These are phyloP conservation scores for Eupeodes luniger DNA, from an alignment of 2,888 invertebrate species.

Conservation along the genomic window DNA sequence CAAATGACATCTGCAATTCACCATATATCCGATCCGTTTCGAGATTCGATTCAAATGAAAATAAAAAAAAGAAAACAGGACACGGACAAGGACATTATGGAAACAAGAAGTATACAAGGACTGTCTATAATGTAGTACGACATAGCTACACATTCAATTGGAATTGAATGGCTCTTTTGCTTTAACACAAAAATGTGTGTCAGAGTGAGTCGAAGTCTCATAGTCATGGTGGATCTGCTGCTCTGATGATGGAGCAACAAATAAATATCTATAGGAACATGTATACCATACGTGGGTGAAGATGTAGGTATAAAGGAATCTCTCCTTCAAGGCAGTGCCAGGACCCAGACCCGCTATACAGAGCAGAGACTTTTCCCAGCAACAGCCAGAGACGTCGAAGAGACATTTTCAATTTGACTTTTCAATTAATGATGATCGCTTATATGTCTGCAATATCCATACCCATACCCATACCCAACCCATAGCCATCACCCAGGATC, in stretches of 20 bases:
- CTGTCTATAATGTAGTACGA: constrained; percentile 7
- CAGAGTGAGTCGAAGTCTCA: background rate
- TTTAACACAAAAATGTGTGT: constrained; percentile 40
- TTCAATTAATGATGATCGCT: constrained; percentile 72
- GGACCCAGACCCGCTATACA: background rate
- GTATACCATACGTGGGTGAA: background rate
- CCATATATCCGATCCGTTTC: constrained; percentile 68
- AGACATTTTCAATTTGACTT: constrained; percentile 71
- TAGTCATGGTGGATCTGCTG: background rate
- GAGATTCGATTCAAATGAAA: constrained; percentile 50
- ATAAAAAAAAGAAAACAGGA: constrained; percentile 49
- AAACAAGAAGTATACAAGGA: constrained; percentile 42
- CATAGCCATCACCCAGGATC: background rate
- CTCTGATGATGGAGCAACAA: constrained; percentile 14
- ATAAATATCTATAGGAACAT: background rate
- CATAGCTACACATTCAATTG: constrained; percentile 59
- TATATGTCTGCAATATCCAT: constrained; percentile 44
- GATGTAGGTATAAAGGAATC: background rate
- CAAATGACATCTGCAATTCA: constrained; percentile 76
- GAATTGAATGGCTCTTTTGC: constrained; percentile 51
- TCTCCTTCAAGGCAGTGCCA: background rate
- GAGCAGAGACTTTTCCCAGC: constrained; percentile 28
- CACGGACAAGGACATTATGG: constrained; percentile 36
- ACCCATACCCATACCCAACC: background rate
- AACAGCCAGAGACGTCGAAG: background rate